These are phyloP conservation scores for Microcebus tavaratra DNA, from an alignment of 2,113 vertebrate genomes.

Conservation along the genomic window DNA sequence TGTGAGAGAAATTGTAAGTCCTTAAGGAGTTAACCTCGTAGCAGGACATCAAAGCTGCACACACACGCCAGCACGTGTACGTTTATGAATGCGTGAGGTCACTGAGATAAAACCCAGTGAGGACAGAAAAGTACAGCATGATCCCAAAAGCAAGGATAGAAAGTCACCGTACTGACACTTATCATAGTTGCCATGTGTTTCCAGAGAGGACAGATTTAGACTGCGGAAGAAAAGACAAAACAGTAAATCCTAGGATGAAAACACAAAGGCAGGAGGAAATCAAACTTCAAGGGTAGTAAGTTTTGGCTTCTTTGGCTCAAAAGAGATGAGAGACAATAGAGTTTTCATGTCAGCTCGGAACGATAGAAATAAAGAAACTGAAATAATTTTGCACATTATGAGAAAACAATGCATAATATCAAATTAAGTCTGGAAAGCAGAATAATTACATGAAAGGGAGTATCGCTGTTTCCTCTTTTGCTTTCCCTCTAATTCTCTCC, in stretches of 20 bases:
- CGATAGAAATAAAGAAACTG: neutral
- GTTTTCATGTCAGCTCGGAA: neutral
- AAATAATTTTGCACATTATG: neutral
- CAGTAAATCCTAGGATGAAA: neutral
- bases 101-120: neutral
- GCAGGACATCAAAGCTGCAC: too few species aligned
- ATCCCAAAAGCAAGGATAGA: accelerated
- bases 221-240: too few species aligned
- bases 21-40: neutral
- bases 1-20: accelerated
- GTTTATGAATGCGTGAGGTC: accelerated
- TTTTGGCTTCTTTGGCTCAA: neutral
- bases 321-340: neutral
- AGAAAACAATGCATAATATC: neutral
- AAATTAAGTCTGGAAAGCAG: neutral
- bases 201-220: neutral
- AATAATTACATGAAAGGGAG: neutral
- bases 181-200: accelerated
- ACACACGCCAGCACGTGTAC: accelerated
- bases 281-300: neutral
- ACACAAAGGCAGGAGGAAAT: too few species aligned
- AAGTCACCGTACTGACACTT: accelerated
- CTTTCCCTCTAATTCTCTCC: neutral
- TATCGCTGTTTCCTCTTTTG: accelerated
- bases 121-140: accelerated